Percentiles rank a stretch among this genome's conserved stretches.
Evolutionary conservation across 2,888 invertebrate species (phyloP).

Genomic region (Aradus depressus): DNA sequence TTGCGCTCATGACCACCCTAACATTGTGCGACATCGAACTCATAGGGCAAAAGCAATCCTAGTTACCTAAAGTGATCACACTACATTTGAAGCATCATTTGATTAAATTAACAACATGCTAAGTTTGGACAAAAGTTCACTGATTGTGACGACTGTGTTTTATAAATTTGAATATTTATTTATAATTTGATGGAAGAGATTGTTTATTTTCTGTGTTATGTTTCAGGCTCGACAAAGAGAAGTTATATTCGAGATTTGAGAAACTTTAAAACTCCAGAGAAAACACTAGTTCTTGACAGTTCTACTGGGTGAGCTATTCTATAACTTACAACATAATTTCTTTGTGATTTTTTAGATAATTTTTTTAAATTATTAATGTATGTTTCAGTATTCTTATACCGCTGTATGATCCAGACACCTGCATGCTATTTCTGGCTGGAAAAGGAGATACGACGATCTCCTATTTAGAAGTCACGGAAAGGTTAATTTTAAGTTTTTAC

Average conservation of each 20-base stretch:
- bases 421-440: constrained; percentile 88
- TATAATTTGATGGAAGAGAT: neutral
- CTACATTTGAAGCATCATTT: too few relatives aligned
- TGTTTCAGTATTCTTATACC: constrained; percentile 67
- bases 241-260: constrained; percentile 80
- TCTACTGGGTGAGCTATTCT: constrained; percentile 55
- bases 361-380: neutral
- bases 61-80: too few relatives aligned
- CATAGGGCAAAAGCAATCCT: too few relatives aligned
- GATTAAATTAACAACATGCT: too few relatives aligned
- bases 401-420: constrained; percentile 83
- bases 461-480: constrained; percentile 80
- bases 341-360: neutral
- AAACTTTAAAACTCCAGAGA: constrained; percentile 64
- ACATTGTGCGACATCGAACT: too few relatives aligned
- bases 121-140: too few relatives aligned
- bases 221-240: constrained; percentile 66
- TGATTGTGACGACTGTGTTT: neutral
- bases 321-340: neutral
- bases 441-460: constrained; percentile 88
- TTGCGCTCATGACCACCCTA: too few relatives aligned
- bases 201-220: constrained; percentile 5
- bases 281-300: constrained; percentile 69
- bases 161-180: neutral
- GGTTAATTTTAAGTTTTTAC: constrained; percentile 19